Base-by-base conservation (phyloP, 2,888 invertebrate genomes). In the Tortricodes alternella region DNA sequence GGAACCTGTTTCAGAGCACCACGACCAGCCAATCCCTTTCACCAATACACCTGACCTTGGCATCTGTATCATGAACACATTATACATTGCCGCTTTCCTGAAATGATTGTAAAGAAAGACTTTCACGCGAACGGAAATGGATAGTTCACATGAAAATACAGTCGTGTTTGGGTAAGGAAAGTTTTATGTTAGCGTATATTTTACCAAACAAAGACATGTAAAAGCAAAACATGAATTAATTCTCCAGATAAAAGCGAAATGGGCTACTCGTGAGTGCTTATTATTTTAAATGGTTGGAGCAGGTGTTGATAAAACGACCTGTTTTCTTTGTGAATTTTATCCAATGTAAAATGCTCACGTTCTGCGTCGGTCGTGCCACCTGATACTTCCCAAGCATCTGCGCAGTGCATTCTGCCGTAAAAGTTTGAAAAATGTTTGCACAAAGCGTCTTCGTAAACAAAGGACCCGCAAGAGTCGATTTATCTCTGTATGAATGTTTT, bases 1-100 rank as follows among this genome's bases (percentile, higher is more conserved):
- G 58, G 66, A 80, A 80, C 80, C 78, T 67, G 81, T 80, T 77
- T 63, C 58, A n/a, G 43, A 59, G 16, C 51, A 41, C 50, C 37
- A 13, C 49, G 49, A 38, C 46, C 50, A 32, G 32, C 37, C 48
- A 37, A 37, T 13, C 38, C 58, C 60, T 58, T 48, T 56, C 59
- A 57, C 60, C 55, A 56, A 16, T 13, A 41, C 34, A 15, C 48
- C 59, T 65, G 60, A 61, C 64, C 63, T 63, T 63, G 59, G 39
- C 21, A 37, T 44, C 49, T 46, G 19, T 32, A 32, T 19, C 37
- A 32, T 24, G 29, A 49, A 43, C 52, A 46, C 23, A 5, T 34
- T 27, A 2, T 49, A 37, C 50, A 44, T 41, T 34, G 35, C 56
- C 19, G 50, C 59, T 44, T 34, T 48, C 21, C 46, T 48, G 5